A percentile compares a stretch with the other conserved stretches of the same genome.
phyloP scores from a whole-genome alignment of 2,888 invertebrate species.

The Heliconius cydno region DNA sequence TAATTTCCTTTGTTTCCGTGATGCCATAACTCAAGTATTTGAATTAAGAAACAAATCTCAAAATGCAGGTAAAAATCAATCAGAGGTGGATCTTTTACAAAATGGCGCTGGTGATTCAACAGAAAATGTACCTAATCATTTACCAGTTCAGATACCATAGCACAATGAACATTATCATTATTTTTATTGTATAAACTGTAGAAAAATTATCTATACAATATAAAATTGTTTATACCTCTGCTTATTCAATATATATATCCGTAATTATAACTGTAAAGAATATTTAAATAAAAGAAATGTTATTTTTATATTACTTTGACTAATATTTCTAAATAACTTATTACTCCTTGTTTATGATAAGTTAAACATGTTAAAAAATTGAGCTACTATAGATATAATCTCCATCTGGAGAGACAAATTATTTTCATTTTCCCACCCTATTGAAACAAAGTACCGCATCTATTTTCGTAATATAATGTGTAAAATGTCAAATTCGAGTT shows the following conservation, averaged over 20 bases:
- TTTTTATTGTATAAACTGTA: slow-evolving; percentile 46
- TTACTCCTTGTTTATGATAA: not conserved
- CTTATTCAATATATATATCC: slow-evolving; percentile 46
- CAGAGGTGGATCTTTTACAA: slow-evolving; percentile 62
- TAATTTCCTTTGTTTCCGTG: slow-evolving; percentile 98
- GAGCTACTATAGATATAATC: not conserved
- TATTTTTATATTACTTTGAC: slow-evolving; percentile 33
- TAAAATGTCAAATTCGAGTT: not conserved
- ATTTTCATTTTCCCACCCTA: not conserved
- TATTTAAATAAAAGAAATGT: slow-evolving; percentile 46
- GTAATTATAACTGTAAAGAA: slow-evolving; percentile 43
- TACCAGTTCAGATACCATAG: slow-evolving; percentile 67
- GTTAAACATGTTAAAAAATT: not conserved
- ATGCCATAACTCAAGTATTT: slow-evolving; percentile 98
- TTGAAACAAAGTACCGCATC: no score
- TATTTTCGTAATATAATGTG: not conserved
- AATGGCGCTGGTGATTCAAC: slow-evolving; percentile 72
- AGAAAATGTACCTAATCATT: slow-evolving; percentile 67
- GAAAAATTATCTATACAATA: slow-evolving; percentile 44
- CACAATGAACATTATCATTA: slow-evolving; percentile 52
- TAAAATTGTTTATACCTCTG: slow-evolving; percentile 47
- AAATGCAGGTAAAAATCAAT: slow-evolving; percentile 61
- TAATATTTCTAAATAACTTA: slow-evolving; percentile 1
- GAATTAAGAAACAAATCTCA: slow-evolving; percentile 90
- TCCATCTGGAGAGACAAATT: not conserved